Conservation (phyloP, 2,888 invertebrate species). For the Machimus rusticus region DNA sequence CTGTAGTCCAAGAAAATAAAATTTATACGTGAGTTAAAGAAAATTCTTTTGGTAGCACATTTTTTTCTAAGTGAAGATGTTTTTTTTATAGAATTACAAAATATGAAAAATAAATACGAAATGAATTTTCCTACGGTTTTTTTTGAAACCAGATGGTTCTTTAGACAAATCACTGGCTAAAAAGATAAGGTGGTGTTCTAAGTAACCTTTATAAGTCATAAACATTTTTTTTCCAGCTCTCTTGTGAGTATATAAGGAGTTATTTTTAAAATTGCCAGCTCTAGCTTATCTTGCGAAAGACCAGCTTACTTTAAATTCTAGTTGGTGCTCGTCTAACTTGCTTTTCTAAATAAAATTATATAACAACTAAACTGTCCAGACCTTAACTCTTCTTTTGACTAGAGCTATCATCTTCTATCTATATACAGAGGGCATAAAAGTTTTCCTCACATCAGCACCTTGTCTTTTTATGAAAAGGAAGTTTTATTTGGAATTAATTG, state of each 20-base stretch:
- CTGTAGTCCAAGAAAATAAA: too few species aligned
- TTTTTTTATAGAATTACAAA: too few species aligned
- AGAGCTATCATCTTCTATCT: not conserved
- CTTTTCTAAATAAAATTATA: not conserved
- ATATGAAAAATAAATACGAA: too few species aligned
- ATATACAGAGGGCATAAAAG: not conserved
- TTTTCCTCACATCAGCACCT: conserved; percentile 4
- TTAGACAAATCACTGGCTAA: not conserved
- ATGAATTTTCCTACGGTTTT: too few species aligned
- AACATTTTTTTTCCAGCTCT: not conserved
- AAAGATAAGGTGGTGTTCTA: not conserved
- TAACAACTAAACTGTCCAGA: not conserved
- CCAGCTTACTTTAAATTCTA: not conserved
- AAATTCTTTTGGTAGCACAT: too few species aligned
- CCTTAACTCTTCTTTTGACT: not conserved
- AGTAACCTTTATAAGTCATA: not conserved
- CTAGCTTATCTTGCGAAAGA: not conserved
- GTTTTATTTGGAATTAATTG: not conserved
- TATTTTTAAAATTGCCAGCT: not conserved
- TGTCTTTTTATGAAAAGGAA: conserved; percentile 4
- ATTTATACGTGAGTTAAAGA: too few species aligned
- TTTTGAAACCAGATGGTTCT: not conserved
- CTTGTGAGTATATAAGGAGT: not conserved
- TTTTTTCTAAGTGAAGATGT: too few species aligned
- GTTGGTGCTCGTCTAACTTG: not conserved